Evolutionary conservation across 2,888 invertebrate species (phyloP), one percentile per base, ranked within the genome.

Genomic region (Tachina fera): DNA sequence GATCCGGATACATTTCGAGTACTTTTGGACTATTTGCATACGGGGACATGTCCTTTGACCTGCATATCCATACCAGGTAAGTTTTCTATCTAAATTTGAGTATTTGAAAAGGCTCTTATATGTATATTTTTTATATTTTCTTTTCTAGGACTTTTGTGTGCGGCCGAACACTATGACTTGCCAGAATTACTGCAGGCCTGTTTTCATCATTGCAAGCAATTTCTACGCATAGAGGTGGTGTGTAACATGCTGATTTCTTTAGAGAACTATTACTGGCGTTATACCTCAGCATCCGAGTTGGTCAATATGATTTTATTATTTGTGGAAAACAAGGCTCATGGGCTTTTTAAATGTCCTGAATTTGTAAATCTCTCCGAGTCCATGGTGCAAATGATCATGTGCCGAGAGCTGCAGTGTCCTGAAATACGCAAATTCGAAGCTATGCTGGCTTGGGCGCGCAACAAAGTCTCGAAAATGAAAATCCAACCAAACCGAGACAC

Each of bases 221-320:
- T 97, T 92, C 94, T 98, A 51, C 95, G 97, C 89, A 97, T 97
- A 92, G 97, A 98, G 93, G 97, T 98, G 90, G 98, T 97, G 91
- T 98, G 98, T 93, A 96, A 96, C 88, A 98, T 98, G 98, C 94
- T 98, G 79, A 97, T 97, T 92, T 96, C 97, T 60, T 93, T 98
- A 91, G 98, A 98, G 93, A 98, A 98, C 92, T 98, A 98, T 93
- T 98, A 97, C 92, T 98, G 98, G 98, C 95, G 98, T 87, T 98
- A 98, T 93, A 97, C 97, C 49, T 98, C 98, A 80, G 98, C 98
- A 65, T 97, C 97, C 41, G 98, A 98, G 92, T 94, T 98, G 90
- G 97, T 98, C 88, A 98, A 98, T 93, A 98, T 98, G 97, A 98
- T 98, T 89, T 94, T 98, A 86, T 96, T 97, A 31, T 98, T 97